Evolutionary conservation across 2,113 vertebrate genomes (phyloP).

Genomic region (Passer domesticus): DNA sequence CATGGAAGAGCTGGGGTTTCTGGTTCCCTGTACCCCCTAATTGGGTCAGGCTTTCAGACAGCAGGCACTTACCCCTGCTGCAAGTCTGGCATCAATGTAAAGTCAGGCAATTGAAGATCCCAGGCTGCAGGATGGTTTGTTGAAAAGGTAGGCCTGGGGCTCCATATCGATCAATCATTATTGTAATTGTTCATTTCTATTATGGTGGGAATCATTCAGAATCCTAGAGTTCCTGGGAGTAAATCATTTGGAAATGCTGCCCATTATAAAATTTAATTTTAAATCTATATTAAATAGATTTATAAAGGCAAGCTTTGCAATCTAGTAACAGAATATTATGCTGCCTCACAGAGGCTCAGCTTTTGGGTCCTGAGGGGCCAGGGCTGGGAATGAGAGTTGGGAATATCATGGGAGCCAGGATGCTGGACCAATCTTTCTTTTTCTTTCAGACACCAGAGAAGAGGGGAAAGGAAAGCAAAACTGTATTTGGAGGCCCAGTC

Average conservation of each 20-base stretch:
- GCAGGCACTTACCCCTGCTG: background rate
- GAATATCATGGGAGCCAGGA: background rate
- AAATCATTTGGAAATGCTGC: conserved; percentile 67
- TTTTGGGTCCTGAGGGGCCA: conserved; percentile 8
- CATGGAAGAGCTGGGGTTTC: background rate
- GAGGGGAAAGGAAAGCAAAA: conserved; percentile 81
- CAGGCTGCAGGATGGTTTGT: background rate
- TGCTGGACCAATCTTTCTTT: conserved; percentile 37
- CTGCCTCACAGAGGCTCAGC: conserved; percentile 29
- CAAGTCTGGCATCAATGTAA: background rate
- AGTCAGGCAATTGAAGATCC: background rate
- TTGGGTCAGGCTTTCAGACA: background rate
- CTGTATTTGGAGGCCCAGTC: conserved; percentile 87
- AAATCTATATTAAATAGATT: conserved; percentile 71
- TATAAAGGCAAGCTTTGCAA: conserved; percentile 58
- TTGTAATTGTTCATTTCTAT: conserved; percentile 68
- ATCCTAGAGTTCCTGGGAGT: conserved; percentile 64
- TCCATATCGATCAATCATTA: conserved; percentile 49
- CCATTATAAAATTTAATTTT: conserved; percentile 69
- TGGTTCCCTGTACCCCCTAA: background rate
- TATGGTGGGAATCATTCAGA: conserved; percentile 60
- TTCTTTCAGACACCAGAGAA: conserved; percentile 76
- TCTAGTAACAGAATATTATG: conserved; percentile 53
- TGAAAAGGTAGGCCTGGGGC: background rate
- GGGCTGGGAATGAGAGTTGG: background rate